Base-by-base conservation (phyloP, 1,140 invertebrate genomes). In the Panonychus citri region DNA sequence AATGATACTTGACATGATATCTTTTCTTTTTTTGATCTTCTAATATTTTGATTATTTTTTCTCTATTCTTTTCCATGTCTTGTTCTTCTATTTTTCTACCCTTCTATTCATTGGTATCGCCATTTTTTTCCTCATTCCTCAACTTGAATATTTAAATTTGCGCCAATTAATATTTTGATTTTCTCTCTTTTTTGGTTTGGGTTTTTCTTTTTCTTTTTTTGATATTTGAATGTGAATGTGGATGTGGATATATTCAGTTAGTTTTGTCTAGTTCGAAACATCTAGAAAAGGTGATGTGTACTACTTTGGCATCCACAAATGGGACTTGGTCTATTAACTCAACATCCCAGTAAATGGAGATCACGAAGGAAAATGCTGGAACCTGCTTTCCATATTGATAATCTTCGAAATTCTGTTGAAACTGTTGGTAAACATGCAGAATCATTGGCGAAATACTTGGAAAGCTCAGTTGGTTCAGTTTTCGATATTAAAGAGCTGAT, bases 321-420 rank as follows among this genome's bases (percentile, higher is more conserved):
- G n/a, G 78, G 83, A 68, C 77, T 79, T 13, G 80, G 89, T 24
- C 60, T 72, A 80, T 90, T 1, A 94, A 86, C 71, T 78, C 72
- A 70, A 64, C 67, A 64, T 62, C 75, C 76, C 1, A 61, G 67
- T 3, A 79, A 77, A 64, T 83, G 81, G 81, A 71, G 68, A 52
- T 64, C 61, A 1, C 73, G 81, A 57, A 68, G 80, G 3, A 76
- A 74, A 59, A 65, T 81, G 43, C 69, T 82, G 5, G 80, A 81
- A 40, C 79, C 79, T 0, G 73, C 76, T 0, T 81, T 82, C 60
- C 78, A 81, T 65, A 72, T 77, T 30, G 74, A 73, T 15, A 70
- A 79, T 34, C 62, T 81, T 39, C 71, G 80, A 57, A 73, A 71
- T 59, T 81, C 80, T 62, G 62, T 76, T 2, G 68, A 64, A 1